Evolutionary conservation across 1,140 invertebrate genomes (phyloP).

Genomic region (Hylaeus anthracinus): DNA sequence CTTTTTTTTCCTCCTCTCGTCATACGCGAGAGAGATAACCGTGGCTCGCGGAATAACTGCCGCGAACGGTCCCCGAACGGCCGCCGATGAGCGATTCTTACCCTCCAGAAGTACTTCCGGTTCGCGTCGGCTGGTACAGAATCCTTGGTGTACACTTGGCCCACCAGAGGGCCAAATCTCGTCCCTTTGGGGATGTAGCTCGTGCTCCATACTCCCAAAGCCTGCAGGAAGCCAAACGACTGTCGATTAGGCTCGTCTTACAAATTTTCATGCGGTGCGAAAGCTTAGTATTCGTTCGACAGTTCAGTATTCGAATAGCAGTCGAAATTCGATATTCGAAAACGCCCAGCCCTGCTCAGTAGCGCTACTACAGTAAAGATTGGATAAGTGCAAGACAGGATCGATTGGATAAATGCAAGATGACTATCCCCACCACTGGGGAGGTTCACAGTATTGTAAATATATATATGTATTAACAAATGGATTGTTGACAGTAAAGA

Average conservation of each 20-base stretch:
- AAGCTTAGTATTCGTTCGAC: too few species aligned
- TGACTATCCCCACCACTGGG: too few species aligned
- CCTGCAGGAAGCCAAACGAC: conserved; percentile 82
- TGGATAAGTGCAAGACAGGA: too few species aligned
- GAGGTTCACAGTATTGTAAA: too few species aligned
- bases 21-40: conserved; percentile 8
- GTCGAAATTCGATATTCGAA: too few species aligned
- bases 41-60: conserved; percentile 6
- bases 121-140: conserved; percentile 86
- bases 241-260: neutral
- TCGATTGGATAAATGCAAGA: too few species aligned
- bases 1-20: conserved; percentile 3
- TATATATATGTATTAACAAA: too few species aligned
- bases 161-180: conserved; percentile 96
- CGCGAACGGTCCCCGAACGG: conserved; percentile 3
- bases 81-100: conserved; percentile 81
- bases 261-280: neutral
- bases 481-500: too few species aligned
- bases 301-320: too few species aligned
- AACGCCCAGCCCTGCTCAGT: too few species aligned
- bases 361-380: too few species aligned
- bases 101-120: conserved; percentile 97
- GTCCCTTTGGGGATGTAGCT: conserved; percentile 98
- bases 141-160: conserved; percentile 88
- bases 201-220: conserved; percentile 97